phyloP scores from a whole-genome alignment of 2,113 vertebrate species.

The Motacilla tschutschensis region DNA sequence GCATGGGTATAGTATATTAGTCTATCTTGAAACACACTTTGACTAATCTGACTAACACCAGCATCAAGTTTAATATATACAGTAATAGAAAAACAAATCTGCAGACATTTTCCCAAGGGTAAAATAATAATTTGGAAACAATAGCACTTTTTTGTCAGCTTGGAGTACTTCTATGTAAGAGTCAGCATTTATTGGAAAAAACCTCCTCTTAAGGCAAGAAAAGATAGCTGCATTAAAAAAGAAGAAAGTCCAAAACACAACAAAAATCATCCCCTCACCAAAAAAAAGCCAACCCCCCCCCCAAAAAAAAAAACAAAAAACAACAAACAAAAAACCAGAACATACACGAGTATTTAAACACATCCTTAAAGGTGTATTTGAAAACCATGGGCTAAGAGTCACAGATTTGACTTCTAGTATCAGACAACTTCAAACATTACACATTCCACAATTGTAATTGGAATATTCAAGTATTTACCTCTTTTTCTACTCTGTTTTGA shows the following conservation, averaged over 20 bases:
- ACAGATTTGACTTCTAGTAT: neutral
- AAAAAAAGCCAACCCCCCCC: no score
- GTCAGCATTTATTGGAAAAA: neutral
- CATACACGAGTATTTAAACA: neutral
- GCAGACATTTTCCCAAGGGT: neutral
- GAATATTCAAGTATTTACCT: neutral
- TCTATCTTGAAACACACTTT: neutral
- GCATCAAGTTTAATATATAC: neutral
- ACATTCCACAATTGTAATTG: neutral
- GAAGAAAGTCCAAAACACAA: neutral
- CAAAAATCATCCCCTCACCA: rapidly evolving
- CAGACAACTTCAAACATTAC: neutral
- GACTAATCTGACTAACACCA: neutral
- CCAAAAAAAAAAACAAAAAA: neutral
- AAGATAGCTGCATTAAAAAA: neutral
- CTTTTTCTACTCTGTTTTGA: neutral
- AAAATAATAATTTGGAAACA: neutral
- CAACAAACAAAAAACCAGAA: neutral
- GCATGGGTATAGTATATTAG: neutral
- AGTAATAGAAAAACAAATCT: neutral
- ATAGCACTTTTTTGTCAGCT: neutral
- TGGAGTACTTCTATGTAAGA: neutral
- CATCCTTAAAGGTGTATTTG: neutral
- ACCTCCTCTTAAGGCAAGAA: neutral
- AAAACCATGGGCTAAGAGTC: neutral